phyloP scores from a whole-genome alignment of 2,888 invertebrate genomes.

The Steromphala cineraria region DNA sequence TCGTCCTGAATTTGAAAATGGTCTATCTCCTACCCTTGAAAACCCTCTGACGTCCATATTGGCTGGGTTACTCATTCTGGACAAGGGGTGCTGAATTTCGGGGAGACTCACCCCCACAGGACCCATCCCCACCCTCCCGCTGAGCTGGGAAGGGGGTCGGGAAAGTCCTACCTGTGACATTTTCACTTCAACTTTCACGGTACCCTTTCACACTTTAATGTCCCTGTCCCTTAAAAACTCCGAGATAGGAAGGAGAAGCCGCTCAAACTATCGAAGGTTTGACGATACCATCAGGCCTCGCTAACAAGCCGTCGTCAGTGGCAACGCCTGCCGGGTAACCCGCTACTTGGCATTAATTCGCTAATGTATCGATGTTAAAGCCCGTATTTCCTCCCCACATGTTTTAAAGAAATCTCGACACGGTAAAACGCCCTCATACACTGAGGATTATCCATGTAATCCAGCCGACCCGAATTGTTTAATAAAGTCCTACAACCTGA shows the following conservation, averaged over 20 bases:
- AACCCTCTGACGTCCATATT: constrained; percentile 67
- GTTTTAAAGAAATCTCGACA: not conserved
- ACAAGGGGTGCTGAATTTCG: constrained; percentile 71
- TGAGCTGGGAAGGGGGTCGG: constrained; percentile 51
- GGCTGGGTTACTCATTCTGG: constrained; percentile 66
- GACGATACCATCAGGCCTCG: not conserved
- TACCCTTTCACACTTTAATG: not conserved
- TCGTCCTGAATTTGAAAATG: constrained; percentile 56
- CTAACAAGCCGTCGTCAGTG: constrained; percentile 38
- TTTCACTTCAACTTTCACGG: not conserved
- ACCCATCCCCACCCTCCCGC: constrained; percentile 33
- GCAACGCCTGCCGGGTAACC: constrained; percentile 58
- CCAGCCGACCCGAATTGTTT: not conserved
- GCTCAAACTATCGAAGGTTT: not conserved
- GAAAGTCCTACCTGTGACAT: constrained; percentile 66
- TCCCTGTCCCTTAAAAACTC: not conserved
- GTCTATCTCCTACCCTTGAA: constrained; percentile 62
- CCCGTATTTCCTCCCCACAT: constrained; percentile 48
- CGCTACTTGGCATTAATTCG: constrained; percentile 42
- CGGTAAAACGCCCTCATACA: not conserved
- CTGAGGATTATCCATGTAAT: not conserved
- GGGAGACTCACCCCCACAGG: constrained; percentile 55
- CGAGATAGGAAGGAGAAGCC: not conserved
- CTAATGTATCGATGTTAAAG: constrained; percentile 44
- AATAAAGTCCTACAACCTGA: not conserved